Evolutionary conservation across 2,797 vertebrate species (phyloP), one percentile per base, ranked within the genome.

Genomic region (Allobates femoralis): DNA sequence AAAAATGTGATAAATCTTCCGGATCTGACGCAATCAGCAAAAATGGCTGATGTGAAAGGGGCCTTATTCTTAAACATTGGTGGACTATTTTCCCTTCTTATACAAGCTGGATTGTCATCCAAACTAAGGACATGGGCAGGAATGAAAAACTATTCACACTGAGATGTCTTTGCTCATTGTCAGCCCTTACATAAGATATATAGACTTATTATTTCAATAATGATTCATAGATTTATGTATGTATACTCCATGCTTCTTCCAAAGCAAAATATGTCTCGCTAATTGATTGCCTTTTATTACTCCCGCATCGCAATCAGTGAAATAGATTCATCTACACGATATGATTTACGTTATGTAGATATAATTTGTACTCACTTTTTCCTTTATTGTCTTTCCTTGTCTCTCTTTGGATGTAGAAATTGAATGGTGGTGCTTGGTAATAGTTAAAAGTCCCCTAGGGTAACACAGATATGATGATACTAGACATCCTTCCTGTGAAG

Each of bases 401-500:
- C 53, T 21, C n/a, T 79, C 32, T 79, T 66, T 79, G 37, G 55
- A 60, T 86, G 28, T 51, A 53, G 67, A 81, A 62, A 86, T 74
- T 53, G 56, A 87, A 83, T 77, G 60, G 32, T 23, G 56, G 55
- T 58, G 30, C 79, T 69, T 55, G 76, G 76, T 86, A 86, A 86
- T 66, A 56, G 66, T 56, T 79, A 58, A 71, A 46, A 69, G 46
- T 79, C 50, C 69, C 78, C 67, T 53, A 28, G 85, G 85, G 85
- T 81, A 80, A 41, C 80, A 78, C 64, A 79, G 75, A 79, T 28
- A 32, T 79, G 34, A 73, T 67, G 19, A 8, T 53, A 62, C 76
- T 56, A 76, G 69, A 67, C 64, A 64, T 79, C 37, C 80, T 87
- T 87, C 85, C 80, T 87, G 73, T 23, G 83, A 50, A 79, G 79